Evolutionary conservation across 2,888 invertebrate species (phyloP).

Genomic region (Hyles lineata): DNA sequence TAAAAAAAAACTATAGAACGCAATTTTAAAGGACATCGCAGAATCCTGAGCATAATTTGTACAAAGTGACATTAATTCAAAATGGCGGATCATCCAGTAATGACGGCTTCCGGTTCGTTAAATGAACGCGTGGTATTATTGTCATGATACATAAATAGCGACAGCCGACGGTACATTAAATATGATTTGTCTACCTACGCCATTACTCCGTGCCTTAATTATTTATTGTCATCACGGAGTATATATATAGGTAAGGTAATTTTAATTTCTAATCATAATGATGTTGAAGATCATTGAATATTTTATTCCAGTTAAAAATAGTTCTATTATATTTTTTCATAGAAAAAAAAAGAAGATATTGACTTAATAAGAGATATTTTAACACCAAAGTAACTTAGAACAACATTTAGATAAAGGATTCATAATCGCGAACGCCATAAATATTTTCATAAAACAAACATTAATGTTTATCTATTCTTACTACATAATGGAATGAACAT

Average conservation of each 20-base stretch:
- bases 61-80: constrained; percentile 10
- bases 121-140: constrained; percentile 50
- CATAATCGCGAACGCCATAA: neutral
- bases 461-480: neutral
- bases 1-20: neutral
- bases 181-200: constrained; percentile 1
- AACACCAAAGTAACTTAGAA: neutral
- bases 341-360: neutral
- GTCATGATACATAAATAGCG: constrained; percentile 32
- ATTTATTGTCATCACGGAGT: neutral
- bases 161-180: constrained; percentile 2
- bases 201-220: neutral
- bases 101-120: constrained; percentile 66
- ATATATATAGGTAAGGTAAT: neutral
- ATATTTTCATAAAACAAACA: neutral
- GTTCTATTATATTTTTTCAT: neutral
- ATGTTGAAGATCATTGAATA: too few relatives aligned
- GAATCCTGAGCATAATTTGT: neutral
- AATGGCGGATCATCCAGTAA: constrained; percentile 56
- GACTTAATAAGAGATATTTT: neutral
- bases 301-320: neutral
- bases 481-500: neutral
- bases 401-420: neutral
- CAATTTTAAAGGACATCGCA: neutral
- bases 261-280: too few relatives aligned